Evolutionary conservation across 2,888 invertebrate genomes (phyloP).

Genomic region (Tinea pellionella): DNA sequence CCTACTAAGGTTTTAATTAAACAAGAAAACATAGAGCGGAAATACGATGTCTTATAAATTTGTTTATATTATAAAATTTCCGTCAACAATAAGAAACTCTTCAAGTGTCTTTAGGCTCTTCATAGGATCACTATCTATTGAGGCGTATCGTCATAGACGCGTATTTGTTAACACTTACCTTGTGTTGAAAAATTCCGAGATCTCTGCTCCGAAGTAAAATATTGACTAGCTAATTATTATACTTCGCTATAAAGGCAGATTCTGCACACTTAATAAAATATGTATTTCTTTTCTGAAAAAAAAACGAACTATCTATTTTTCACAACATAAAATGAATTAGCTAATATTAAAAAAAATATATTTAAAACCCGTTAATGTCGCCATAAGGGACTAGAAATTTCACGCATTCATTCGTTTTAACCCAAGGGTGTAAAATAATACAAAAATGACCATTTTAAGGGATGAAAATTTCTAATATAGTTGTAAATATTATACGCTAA

Average conservation of each 20-base stretch:
- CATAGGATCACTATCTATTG: no score
- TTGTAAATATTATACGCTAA: slow-evolving; percentile 7
- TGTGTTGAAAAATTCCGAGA: no score
- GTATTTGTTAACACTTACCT: no score
- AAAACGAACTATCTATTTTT: neutral
- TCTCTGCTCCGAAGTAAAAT: no score
- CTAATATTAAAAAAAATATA: neutral
- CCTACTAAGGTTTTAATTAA: neutral
- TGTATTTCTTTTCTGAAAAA: no score
- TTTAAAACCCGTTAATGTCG: slow-evolving; percentile 6
- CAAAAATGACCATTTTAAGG: neutral
- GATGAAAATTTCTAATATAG: slow-evolving; percentile 2
- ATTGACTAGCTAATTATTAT: no score
- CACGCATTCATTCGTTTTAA: neutral
- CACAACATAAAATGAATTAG: slow-evolving; percentile 5
- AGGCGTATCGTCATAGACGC: no score
- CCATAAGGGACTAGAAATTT: neutral
- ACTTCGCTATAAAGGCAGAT: no score
- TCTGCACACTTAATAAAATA: no score
- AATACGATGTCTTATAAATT: slow-evolving; percentile 11
- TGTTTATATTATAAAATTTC: slow-evolving; percentile 7
- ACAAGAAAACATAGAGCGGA: neutral
- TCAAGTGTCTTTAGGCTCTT: neutral
- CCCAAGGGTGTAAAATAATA: slow-evolving; percentile 1
- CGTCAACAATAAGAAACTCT: neutral